These are phyloP conservation scores for Paramormyrops kingsleyae DNA, from an alignment of 2,113 vertebrate genomes.

Conservation along the genomic window DNA sequence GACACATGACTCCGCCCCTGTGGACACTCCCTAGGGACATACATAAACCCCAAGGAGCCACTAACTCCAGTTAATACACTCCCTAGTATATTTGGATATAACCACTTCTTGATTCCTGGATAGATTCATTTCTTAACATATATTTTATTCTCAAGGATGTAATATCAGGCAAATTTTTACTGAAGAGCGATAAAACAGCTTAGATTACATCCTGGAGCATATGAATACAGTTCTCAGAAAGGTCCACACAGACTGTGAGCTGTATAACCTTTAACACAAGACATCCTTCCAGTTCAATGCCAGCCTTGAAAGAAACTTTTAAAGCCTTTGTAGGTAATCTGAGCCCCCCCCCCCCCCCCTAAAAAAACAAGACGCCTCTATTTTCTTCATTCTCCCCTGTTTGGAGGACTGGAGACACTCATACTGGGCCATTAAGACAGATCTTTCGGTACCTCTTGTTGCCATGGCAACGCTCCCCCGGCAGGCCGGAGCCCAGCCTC, in stretches of 20 bases:
- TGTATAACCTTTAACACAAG: slow-evolving; percentile 22
- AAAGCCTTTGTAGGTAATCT: slow-evolving; percentile 5
- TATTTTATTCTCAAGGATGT: background rate
- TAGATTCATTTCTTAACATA: background rate
- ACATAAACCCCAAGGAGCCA: background rate
- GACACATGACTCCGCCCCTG: background rate
- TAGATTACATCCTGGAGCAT: slow-evolving; percentile 2
- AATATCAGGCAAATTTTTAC: background rate
- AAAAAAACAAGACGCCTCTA: background rate
- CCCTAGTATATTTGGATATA: background rate
- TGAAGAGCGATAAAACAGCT: background rate
- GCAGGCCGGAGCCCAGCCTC: slow-evolving; percentile 9
- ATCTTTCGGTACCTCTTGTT: slow-evolving; percentile 26
- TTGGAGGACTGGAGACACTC: slow-evolving; percentile 12
- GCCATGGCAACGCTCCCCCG: slow-evolving; percentile 26
- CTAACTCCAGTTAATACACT: background rate
- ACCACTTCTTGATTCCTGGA: background rate
- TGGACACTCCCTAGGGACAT: background rate
- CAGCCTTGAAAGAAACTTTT: slow-evolving; percentile 29
- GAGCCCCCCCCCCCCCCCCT: background rate
- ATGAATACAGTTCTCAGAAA: slow-evolving; percentile 21
- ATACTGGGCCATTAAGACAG: slow-evolving; percentile 2
- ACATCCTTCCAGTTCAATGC: slow-evolving; percentile 17
- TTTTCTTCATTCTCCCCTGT: slow-evolving; percentile 7
- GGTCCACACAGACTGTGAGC: slow-evolving; percentile 14